Evolutionary conservation across 2,888 invertebrate genomes (phyloP).

Genomic region (Camptogramma bilineatum): DNA sequence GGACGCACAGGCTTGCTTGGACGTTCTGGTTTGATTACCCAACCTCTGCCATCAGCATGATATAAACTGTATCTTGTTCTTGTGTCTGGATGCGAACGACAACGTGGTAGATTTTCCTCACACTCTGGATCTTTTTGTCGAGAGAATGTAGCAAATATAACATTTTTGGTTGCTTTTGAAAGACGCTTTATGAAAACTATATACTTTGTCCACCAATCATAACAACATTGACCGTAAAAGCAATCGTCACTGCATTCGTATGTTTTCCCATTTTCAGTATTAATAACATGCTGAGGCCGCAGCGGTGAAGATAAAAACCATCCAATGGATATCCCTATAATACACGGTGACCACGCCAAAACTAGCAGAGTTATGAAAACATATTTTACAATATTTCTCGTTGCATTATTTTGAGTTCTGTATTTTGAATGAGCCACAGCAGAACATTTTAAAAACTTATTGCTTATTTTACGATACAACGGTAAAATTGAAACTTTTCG

Average conservation of each 20-base stretch:
- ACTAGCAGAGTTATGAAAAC: conserved; percentile 17
- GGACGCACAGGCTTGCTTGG: neutral
- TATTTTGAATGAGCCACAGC: neutral
- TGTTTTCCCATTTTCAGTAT: conserved; percentile 4
- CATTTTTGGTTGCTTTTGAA: conserved; percentile 1
- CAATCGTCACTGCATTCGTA: conserved; percentile 8
- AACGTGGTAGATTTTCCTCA: neutral
- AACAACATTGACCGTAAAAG: neutral
- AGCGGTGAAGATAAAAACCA: conserved; percentile 21
- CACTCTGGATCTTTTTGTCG: neutral
- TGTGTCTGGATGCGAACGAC: conserved; percentile 46
- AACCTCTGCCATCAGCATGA: conserved; percentile 52
- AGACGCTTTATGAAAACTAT: conserved; percentile 1
- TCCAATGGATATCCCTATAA: conserved; percentile 10
- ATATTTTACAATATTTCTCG: conserved; percentile 15
- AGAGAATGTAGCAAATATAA: neutral
- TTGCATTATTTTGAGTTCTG: neutral
- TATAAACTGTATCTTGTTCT: conserved; percentile 52
- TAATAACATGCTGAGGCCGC: conserved; percentile 8
- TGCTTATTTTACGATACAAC: conserved; percentile 10
- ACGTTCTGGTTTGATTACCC: conserved; percentile 56
- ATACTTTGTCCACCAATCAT: conserved; percentile 2
- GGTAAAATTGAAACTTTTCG: conserved; percentile 1
- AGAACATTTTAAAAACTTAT: neutral
- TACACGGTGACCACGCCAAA: conserved; percentile 28